Evolutionary conservation across 2,113 vertebrate species (phyloP), one percentile per base, ranked within the genome.

Genomic region (Desmodus rotundus): DNA sequence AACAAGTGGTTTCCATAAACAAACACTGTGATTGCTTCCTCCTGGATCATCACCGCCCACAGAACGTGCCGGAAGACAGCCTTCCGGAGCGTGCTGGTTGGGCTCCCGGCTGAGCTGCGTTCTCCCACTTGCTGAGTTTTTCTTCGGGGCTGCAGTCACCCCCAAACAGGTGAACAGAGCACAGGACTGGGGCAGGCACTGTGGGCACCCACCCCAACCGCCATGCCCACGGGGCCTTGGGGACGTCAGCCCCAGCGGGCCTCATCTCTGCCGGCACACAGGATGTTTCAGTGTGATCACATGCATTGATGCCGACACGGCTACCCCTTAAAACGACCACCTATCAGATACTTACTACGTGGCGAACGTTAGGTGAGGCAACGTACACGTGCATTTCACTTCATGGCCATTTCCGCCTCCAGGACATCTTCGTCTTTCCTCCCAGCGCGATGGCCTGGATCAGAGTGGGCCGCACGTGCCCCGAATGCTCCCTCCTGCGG

Each of bases 1-100:
- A 80, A 78, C 54, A 91, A 88, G 87, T 10, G n/a, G 24, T 83
- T 89, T 74, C 87, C 45, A 31, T 63, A 56, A 89, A 82, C 50
- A 91, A 41, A 45, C 67, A 47, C 9, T 52, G 81, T 50, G 1
- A 33, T 41, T 6, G 26, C 76, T 63, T 94, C 77, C 70, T 31
- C 17, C 19, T 63, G 41, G 28, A 24, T 50, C 3, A 0, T 54
- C 82, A 43, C 33, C 24, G 17, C 19, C 26, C 33, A n/a, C 22
- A 9, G 33, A 41, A 43, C 26, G 15, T 26, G 31, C 2, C 3
- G 11, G 45, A 54, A 76, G 43, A 13, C 28, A 78, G 68, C 38
- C 17, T 38, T 65, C n/a, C 2, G 0, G 33, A 36, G 12, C 13
- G 2, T 5, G 47, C 36, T 3, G 52, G 17, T 1, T 8, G 38